A percentile compares a stretch with the other conserved stretches of the same genome.
Conservation (phyloP, 2,888 invertebrate genomes). For the Drosophila testacea region DNA sequence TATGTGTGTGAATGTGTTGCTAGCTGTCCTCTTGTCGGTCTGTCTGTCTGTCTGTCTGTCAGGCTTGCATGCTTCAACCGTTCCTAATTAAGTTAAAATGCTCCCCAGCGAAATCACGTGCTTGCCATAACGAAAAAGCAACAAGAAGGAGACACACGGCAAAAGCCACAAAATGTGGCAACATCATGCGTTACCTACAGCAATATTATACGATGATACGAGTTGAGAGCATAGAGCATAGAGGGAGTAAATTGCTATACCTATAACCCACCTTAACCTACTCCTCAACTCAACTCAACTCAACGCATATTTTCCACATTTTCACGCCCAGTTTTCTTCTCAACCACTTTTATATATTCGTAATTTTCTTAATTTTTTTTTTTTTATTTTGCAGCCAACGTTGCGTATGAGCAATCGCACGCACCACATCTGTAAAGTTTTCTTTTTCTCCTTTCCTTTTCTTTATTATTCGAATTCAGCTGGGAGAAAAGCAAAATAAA, state of each 20-base stretch:
- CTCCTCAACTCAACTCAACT: background rate
- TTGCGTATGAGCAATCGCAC: conserved; percentile 69
- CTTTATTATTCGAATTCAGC: conserved; percentile 41
- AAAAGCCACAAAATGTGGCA: conserved; percentile 40
- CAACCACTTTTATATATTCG: conserved; percentile 34
- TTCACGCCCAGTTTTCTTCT: conserved; percentile 38
- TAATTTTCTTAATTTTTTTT: conserved; percentile 18
- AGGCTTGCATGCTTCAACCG: conserved; percentile 51
- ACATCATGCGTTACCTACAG: conserved; percentile 43
- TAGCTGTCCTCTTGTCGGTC: conserved; percentile 1
- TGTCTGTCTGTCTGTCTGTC: background rate
- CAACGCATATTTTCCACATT: conserved; percentile 27
- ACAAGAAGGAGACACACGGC: conserved; percentile 13
- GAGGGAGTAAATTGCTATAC: conserved; percentile 33
- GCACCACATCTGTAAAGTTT: conserved; percentile 43
- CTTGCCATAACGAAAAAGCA: conserved; percentile 58
- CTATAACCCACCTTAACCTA: no score
- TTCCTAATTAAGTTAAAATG: conserved; percentile 81
- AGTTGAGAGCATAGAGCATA: background rate
- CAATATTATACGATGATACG: conserved; percentile 14
- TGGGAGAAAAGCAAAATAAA: conserved; percentile 42
- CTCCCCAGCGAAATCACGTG: conserved; percentile 76
- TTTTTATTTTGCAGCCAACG: conserved; percentile 31
- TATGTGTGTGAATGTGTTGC: conserved; percentile 1
- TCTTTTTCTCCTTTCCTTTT: background rate